Evolutionary conservation across 2,888 invertebrate genomes (phyloP), one percentile per base, ranked within the genome.

Genomic region (Nymphalis polychloros): DNA sequence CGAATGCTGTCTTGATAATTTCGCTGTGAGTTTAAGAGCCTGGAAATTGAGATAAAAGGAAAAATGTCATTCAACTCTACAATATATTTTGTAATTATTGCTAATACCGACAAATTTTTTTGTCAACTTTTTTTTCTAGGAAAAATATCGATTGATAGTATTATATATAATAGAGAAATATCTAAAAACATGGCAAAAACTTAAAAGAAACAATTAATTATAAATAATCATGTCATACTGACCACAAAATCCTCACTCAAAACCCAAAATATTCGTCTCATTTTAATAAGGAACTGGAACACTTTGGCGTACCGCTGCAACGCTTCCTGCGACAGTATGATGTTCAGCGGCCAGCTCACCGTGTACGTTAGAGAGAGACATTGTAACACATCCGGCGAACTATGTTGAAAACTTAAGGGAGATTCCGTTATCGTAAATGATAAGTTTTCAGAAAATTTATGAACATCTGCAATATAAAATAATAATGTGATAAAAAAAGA

Each of bases 331-430:
- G 96, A 96, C 64, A 97, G 84, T 64, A 97, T 93, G 52, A 97
- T 94, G 84, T 96, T 97, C 0, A 97, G 82, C 0, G 97, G 97
- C 97, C 97, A 97, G 4, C 93, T 85, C 13, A 96, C 94, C 16
- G 94, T 91, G 82, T 96, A 97, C 3, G 94, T 94, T 5, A 97
- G 86, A 0, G 94, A 94, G 1, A 97, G 85, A 74, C 95, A 95
- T 52, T 94, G 94, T 10, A 97, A 81, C 0, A 95, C 95, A 75
- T 95, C 94, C 0, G 96, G 95, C 4, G 95, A 94, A 47, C 93
- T 92, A 74, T 95, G 93, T 79, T 95, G 94, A 77, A 95, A 94
- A 68, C 93, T 92, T 19, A 94, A 89, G 0, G 95, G 95, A 20
- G 94, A 86, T 69, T 93, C 93, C 41, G 93, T 88, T 48, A 95